phyloP scores from a whole-genome alignment of 2,888 invertebrate genomes.

The Autographa gamma region DNA sequence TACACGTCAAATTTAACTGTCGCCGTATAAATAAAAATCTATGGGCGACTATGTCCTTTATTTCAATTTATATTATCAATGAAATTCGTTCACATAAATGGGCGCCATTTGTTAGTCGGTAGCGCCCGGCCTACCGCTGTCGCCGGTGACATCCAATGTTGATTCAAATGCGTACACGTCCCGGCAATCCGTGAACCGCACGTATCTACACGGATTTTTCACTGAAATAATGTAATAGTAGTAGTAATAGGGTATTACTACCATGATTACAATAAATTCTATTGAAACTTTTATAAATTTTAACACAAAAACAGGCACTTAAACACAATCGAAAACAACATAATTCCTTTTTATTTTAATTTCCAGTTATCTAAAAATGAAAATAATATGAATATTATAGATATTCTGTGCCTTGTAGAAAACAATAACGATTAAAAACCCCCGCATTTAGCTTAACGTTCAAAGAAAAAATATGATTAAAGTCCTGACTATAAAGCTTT shows the following conservation, averaged over 20 bases:
- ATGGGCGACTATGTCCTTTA: conserved; percentile 53
- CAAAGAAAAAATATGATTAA: conserved; percentile 54
- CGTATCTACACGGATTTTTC: conserved; percentile 56
- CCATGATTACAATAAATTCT: too few relatives aligned
- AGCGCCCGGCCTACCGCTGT: conserved; percentile 46
- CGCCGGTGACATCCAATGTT: conserved; percentile 60
- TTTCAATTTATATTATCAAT: conserved; percentile 67
- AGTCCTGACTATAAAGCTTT: conserved; percentile 46
- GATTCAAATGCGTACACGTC: conserved; percentile 61
- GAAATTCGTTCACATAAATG: conserved; percentile 63
- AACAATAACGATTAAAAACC: conserved; percentile 29
- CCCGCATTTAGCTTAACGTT: conserved; percentile 32
- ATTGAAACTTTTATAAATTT: conserved; percentile 12
- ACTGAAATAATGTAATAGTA: too few relatives aligned
- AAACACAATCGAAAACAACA: too few relatives aligned
- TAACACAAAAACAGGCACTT: neutral
- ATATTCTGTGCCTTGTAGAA: conserved; percentile 26
- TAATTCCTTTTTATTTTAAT: too few relatives aligned
- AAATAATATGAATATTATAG: conserved; percentile 45
- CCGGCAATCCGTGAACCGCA: conserved; percentile 50
- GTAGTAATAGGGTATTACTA: too few relatives aligned
- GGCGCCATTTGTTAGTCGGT: conserved; percentile 58
- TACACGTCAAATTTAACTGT: conserved; percentile 49
- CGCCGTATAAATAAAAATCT: conserved; percentile 48
- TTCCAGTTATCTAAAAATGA: conserved; percentile 1